phyloP scores from a whole-genome alignment of 2,113 vertebrate species.

The Podarcis cretensis region DNA sequence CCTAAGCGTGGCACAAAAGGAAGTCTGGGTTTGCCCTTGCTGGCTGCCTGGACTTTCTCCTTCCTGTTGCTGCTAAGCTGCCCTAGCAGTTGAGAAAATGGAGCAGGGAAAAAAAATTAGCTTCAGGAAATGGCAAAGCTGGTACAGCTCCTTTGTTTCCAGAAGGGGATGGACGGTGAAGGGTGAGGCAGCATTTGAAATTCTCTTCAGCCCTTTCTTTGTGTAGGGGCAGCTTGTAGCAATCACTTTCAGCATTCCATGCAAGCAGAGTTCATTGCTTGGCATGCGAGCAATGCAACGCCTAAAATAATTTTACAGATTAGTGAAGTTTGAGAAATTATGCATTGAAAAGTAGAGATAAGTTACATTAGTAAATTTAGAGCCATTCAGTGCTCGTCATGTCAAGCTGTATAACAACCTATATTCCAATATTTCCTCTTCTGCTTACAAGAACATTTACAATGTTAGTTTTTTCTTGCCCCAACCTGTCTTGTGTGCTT shows the following conservation, averaged over 20 bases:
- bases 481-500: no score
- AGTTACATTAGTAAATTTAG: background rate
- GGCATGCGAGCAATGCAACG: background rate
- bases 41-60: no score
- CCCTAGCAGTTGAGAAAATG: background rate
- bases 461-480: background rate
- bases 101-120: background rate
- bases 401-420: slow-evolving; percentile 11
- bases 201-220: background rate
- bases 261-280: background rate
- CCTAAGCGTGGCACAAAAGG: no score
- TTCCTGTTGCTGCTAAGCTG: background rate
- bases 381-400: background rate
- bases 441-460: background rate
- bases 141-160: background rate
- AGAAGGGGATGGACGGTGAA: background rate
- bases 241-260: background rate
- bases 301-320: background rate
- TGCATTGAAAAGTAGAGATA: background rate
- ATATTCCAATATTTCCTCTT: fast-evolving
- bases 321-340: slow-evolving; percentile 2
- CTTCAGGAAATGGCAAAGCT: background rate
- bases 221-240: no score
- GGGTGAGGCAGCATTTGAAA: background rate
- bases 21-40: no score